Evolutionary conservation across 2,113 vertebrate species (phyloP).

Genomic region (Uropsilus gracilis): DNA sequence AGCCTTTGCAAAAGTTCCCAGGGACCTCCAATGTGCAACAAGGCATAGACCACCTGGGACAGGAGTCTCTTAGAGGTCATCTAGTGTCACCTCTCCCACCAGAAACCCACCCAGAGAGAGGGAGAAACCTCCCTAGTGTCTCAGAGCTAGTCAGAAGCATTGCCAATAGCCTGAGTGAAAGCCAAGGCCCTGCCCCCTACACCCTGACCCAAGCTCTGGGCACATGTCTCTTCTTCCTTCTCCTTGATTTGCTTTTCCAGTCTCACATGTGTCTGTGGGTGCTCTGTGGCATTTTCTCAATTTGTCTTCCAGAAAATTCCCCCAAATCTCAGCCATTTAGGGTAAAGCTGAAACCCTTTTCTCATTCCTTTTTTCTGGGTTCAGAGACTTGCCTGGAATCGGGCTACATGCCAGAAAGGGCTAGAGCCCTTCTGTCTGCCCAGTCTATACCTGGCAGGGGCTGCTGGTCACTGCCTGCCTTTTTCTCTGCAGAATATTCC

Average conservation of each 20-base stretch:
- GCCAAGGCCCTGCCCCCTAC: neutral
- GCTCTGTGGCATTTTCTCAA: neutral
- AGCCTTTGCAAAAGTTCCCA: neutral
- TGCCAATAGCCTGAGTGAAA: neutral
- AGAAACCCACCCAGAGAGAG: neutral
- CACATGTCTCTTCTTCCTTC: fast-evolving
- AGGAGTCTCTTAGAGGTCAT: neutral
- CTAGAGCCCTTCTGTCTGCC: neutral
- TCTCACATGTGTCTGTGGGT: neutral
- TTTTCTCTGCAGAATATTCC: constrained; percentile 93
- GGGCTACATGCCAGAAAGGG: neutral
- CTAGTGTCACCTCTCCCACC: neutral
- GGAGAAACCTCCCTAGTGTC: neutral
- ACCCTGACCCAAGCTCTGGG: neutral
- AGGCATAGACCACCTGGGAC: neutral
- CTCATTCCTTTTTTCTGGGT: neutral
- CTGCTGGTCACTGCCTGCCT: neutral
- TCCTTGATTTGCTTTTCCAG: neutral
- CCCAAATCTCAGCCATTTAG: neutral
- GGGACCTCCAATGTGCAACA: neutral
- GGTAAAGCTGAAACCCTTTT: neutral
- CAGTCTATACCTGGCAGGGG: fast-evolving
- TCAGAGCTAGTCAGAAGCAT: neutral
- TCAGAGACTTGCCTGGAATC: neutral
- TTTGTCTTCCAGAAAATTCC: neutral